Evolutionary conservation across 2,113 vertebrate genomes (phyloP).

Genomic region (Protobothrops flavoviridis): DNA sequence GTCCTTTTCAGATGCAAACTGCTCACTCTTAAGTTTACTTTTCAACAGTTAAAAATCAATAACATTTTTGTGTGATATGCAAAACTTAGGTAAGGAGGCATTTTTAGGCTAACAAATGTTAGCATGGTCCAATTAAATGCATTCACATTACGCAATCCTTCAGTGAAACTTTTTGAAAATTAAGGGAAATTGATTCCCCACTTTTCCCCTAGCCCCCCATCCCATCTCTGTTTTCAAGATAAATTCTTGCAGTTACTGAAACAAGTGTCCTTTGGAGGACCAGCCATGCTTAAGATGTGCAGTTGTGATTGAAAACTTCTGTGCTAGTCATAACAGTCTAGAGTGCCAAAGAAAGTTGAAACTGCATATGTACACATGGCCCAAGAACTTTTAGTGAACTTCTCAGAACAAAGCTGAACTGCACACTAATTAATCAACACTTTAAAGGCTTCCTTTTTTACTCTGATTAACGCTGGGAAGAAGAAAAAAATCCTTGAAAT

Average conservation of each 20-base stretch:
- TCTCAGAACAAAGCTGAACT: not conserved
- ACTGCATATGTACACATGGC: not conserved
- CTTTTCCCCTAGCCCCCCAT: not conserved
- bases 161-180: not conserved
- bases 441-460: not conserved
- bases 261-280: slow-evolving; percentile 7
- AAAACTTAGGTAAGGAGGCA: not conserved
- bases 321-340: slow-evolving; percentile 29
- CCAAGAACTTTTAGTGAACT: slow-evolving; percentile 9
- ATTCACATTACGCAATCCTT: not conserved
- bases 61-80: not conserved
- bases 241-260: slow-evolving; percentile 10
- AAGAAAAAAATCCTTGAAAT: not conserved
- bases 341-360: slow-evolving; percentile 21
- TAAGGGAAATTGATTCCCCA: not conserved
- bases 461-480: not conserved
- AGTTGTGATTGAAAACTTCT: slow-evolving; percentile 7
- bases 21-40: not conserved
- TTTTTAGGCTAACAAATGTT: not conserved
- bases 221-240: not conserved
- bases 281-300: slow-evolving; percentile 9
- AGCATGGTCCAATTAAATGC: not conserved
- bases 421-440: not conserved
- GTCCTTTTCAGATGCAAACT: not conserved
- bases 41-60: not conserved